A percentile compares a stretch with the other conserved stretches of the same genome.
These are phyloP conservation scores for Terrapene triunguis DNA, from an alignment of 2,113 vertebrate genomes.

Conservation along the genomic window DNA sequence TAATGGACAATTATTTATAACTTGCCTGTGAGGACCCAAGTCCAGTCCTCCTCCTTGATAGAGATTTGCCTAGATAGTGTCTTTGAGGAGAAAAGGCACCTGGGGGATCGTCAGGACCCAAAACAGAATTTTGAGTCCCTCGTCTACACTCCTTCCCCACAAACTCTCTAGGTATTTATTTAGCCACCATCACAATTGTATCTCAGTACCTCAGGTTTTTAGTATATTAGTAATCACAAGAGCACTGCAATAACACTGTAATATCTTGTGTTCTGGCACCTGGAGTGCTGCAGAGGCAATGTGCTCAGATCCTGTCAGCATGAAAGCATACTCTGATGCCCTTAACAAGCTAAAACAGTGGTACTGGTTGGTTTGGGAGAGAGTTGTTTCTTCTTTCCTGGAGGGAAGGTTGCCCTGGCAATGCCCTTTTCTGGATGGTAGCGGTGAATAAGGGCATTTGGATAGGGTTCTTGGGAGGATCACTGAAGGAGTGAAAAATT, in stretches of 20 bases:
- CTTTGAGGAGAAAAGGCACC: neutral
- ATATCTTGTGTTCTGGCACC: neutral
- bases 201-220: neutral
- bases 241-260: neutral
- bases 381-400: neutral
- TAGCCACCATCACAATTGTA: neutral
- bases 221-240: neutral
- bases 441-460: neutral
- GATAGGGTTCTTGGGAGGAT: neutral
- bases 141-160: neutral
- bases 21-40: neutral
- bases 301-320: neutral
- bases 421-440: neutral
- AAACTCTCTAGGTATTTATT: neutral
- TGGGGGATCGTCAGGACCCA: neutral
- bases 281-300: neutral
- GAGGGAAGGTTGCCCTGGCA: neutral
- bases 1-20: neutral
- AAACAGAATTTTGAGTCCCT: neutral
- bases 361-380: neutral
- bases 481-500: neutral
- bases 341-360: neutral
- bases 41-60: neutral
- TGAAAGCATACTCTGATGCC: neutral
- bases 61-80: neutral